phyloP scores from a whole-genome alignment of 2,888 invertebrate species.

The Hoplodrina ambigua region DNA sequence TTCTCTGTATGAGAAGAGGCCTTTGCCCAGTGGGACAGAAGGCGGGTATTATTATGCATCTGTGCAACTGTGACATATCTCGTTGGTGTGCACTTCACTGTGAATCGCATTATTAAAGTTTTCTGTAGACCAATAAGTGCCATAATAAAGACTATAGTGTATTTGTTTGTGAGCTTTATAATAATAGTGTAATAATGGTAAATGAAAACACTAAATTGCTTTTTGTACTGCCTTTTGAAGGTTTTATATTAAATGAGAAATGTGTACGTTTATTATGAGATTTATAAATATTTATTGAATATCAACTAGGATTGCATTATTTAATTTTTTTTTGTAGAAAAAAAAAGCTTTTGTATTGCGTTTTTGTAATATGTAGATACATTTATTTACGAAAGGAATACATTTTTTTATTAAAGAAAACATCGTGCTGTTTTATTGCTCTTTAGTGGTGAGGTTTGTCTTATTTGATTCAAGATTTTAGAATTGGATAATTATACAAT shows the following conservation, averaged over 20 bases:
- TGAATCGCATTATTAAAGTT: conserved; percentile 24
- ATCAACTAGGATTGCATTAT: neutral
- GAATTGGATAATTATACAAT: no score
- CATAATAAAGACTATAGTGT: conserved; percentile 37
- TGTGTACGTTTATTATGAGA: conserved; percentile 5
- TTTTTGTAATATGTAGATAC: no score
- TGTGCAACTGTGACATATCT: conserved; percentile 51
- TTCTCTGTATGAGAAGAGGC: no score
- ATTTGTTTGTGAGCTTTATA: conserved; percentile 33
- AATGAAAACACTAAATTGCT: conserved; percentile 27
- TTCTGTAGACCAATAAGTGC: conserved; percentile 36
- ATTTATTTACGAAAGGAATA: no score
- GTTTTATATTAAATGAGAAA: neutral
- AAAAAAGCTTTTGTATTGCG: no score
- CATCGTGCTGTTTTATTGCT: no score
- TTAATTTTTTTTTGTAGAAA: no score
- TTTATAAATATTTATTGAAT: conserved; percentile 19
- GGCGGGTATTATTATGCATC: no score
- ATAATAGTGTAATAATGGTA: conserved; percentile 13
- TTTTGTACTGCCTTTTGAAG: conserved; percentile 17
- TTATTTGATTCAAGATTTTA: no score
- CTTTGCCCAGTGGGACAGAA: no score
- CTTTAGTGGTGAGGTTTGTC: no score
- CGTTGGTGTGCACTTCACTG: conserved; percentile 22
- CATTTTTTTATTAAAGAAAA: no score